Percentiles rank a stretch among this genome's conserved stretches.
Conservation (phyloP, 2,113 vertebrate genomes). For the Crotalus viridis region DNA sequence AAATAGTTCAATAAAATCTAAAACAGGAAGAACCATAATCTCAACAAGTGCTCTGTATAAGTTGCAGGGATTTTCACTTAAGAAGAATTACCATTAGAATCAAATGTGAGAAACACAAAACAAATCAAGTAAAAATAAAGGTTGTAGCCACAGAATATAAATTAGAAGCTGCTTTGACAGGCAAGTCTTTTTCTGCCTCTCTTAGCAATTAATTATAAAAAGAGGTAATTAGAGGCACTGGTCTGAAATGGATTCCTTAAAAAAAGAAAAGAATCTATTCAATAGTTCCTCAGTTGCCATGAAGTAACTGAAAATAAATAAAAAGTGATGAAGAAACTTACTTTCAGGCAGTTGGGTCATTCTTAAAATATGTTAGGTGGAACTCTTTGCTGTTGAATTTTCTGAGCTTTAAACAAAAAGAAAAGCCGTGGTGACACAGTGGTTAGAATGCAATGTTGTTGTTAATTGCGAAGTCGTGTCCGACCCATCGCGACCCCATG, state of each 20-base stretch:
- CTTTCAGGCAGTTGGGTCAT: conserved; percentile 16
- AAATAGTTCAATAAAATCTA: background rate
- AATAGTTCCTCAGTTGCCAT: conserved; percentile 6
- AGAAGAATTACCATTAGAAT: background rate
- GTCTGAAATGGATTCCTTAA: background rate
- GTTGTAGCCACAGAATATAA: background rate
- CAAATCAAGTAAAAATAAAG: conserved; percentile 39
- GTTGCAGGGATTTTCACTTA: background rate
- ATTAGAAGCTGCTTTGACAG: conserved; percentile 8
- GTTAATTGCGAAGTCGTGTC: no score
- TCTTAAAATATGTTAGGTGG: conserved; percentile 4
- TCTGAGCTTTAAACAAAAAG: background rate
- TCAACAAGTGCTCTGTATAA: background rate
- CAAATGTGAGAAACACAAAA: conserved; percentile 17
- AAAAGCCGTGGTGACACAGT: no score
- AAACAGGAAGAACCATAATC: background rate
- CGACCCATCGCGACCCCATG: no score
- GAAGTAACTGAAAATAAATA: conserved; percentile 3
- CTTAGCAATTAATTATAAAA: conserved; percentile 35
- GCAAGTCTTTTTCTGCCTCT: conserved; percentile 19
- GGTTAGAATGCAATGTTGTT: no score
- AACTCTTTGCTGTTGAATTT: background rate
- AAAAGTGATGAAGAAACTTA: conserved; percentile 2
- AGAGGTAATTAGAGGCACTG: conserved; percentile 18
- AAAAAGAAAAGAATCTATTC: conserved; percentile 16